Conservation (phyloP, 2,113 vertebrate genomes). For the Aegypius monachus region DNA sequence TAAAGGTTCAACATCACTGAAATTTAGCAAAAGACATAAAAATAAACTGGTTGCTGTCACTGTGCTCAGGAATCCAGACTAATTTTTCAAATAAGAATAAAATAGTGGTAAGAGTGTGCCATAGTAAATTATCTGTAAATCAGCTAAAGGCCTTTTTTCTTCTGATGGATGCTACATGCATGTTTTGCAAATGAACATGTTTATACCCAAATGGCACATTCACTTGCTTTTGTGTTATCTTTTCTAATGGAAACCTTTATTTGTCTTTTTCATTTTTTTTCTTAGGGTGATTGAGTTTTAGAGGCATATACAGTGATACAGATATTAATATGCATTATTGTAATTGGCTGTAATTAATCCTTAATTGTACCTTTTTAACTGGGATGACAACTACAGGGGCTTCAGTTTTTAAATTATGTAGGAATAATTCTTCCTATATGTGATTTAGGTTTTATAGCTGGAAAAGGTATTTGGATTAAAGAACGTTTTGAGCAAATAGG, state of each 20-base stretch:
- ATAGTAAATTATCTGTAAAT: slow-evolving; percentile 41
- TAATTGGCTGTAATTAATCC: slow-evolving; percentile 9
- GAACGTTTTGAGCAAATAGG: not conserved
- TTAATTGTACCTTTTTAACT: not conserved
- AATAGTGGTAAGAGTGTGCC: not conserved
- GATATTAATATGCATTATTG: not conserved
- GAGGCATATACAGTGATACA: not conserved
- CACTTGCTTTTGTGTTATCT: not conserved
- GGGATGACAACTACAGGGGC: not conserved
- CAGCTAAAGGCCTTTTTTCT: slow-evolving; percentile 13
- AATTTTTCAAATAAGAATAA: slow-evolving; percentile 42
- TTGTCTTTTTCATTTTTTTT: not conserved
- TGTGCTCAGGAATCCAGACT: slow-evolving; percentile 1
- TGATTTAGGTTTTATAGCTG: not conserved
- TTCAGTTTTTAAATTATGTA: not conserved
- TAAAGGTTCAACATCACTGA: slow-evolving; percentile 4
- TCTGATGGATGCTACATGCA: not conserved
- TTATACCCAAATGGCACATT: not conserved
- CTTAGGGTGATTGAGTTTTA: not conserved
- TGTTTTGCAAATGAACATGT: not conserved
- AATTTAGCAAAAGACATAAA: slow-evolving; percentile 21
- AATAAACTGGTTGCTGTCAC: slow-evolving; percentile 6
- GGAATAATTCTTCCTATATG: not conserved
- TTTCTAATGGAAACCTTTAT: not conserved
- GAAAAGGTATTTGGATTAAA: not conserved